phyloP scores from a whole-genome alignment of 2,888 invertebrate species.

The Brachylomia viminalis region DNA sequence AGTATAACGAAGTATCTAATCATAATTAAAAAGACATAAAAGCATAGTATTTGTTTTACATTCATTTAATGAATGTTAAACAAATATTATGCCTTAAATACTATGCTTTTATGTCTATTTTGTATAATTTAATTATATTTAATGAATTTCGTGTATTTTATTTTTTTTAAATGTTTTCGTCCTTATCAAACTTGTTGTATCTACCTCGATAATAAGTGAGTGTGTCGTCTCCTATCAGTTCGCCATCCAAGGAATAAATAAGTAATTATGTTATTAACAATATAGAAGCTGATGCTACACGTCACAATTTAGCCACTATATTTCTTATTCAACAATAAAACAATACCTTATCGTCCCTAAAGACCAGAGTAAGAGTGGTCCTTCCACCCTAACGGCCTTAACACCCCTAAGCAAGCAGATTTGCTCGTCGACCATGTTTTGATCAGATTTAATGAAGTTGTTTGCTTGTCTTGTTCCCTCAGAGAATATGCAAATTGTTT shows the following conservation, averaged over 20 bases:
- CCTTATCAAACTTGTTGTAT: not conserved
- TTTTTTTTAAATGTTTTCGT: not conserved
- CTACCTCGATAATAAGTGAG: too few relatives aligned
- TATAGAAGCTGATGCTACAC: not conserved
- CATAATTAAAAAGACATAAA: too few relatives aligned
- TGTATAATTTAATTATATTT: not conserved
- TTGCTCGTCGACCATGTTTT: constrained; percentile 49
- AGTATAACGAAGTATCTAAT: too few relatives aligned
- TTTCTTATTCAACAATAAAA: not conserved
- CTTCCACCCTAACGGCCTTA: not conserved
- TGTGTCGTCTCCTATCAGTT: too few relatives aligned
- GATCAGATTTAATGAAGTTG: constrained; percentile 65
- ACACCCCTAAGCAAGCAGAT: constrained; percentile 51
- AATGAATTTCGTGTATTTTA: not conserved
- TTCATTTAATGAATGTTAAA: too few relatives aligned
- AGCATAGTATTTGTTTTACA: too few relatives aligned
- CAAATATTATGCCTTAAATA: too few relatives aligned
- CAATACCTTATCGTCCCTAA: not conserved
- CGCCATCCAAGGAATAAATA: too few relatives aligned
- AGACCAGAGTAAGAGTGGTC: not conserved
- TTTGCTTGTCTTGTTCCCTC: constrained; percentile 51
- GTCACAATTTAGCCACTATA: not conserved
- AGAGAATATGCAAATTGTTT: constrained; percentile 63
- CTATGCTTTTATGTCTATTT: too few relatives aligned
- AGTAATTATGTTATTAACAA: not conserved